These are phyloP conservation scores for Lepidostoma basale DNA, from an alignment of 1,140 invertebrate genomes.

Conservation along the genomic window DNA sequence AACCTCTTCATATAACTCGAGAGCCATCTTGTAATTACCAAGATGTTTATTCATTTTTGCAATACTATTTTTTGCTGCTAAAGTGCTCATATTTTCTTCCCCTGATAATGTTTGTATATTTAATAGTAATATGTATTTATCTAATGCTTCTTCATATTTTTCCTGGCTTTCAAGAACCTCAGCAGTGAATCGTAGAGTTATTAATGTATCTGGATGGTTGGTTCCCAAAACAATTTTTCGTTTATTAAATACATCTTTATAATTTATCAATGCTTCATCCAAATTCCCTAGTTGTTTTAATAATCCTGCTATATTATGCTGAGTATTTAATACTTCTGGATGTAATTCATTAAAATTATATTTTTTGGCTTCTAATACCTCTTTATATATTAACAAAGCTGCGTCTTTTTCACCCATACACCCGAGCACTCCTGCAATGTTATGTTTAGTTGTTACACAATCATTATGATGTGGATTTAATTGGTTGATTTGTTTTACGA, in stretches of 20 bases:
- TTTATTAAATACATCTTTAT: not conserved
- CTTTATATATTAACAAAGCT: not conserved
- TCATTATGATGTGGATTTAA: not conserved
- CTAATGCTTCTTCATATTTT: not conserved
- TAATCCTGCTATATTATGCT: not conserved
- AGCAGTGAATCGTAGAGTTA: not conserved
- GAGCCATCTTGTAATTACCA: not conserved
- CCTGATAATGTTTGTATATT: not conserved
- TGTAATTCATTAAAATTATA: not conserved
- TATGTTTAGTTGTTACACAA: not conserved
- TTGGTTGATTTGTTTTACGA: not conserved
- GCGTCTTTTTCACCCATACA: not conserved
- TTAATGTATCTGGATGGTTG: not conserved
- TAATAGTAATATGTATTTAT: not conserved
- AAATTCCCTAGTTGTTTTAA: not conserved
- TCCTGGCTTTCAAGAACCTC: not conserved
- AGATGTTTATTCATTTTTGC: not conserved
- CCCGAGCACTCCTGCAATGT: not conserved
- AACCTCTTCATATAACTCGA: not conserved
- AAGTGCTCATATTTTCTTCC: not conserved
- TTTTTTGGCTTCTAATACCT: not conserved
- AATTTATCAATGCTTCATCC: not conserved
- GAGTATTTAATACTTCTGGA: not conserved
- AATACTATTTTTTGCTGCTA: not conserved
- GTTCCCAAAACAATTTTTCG: not conserved